Evolutionary conservation across 2,797 vertebrate species (phyloP).

Genomic region (Carduelis carduelis): DNA sequence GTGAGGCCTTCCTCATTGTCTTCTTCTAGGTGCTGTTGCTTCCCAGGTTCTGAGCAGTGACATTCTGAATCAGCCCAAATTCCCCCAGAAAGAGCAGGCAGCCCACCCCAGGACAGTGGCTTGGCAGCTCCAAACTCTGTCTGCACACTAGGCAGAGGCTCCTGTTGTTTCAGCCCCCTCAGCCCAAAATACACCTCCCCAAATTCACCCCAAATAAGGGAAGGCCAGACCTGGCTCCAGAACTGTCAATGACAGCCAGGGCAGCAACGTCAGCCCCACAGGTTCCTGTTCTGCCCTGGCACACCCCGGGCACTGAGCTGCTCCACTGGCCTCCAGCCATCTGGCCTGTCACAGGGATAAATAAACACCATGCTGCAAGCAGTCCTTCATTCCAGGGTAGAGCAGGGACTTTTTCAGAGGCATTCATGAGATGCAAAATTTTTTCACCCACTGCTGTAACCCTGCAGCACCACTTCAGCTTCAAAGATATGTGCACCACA

Average conservation of each 20-base stretch:
- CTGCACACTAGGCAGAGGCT: not conserved
- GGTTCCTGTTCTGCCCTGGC: not conserved
- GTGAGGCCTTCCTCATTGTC: rapidly evolving
- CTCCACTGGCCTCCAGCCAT: not conserved
- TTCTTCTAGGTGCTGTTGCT: not conserved
- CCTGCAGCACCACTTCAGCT: not conserved
- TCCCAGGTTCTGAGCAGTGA: not conserved
- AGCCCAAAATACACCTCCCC: not conserved
- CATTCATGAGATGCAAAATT: not conserved
- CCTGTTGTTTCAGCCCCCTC: not conserved
- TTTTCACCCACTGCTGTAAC: not conserved
- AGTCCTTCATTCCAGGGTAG: not conserved
- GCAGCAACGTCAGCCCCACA: not conserved
- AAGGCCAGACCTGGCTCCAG: not conserved
- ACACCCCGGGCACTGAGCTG: not conserved
- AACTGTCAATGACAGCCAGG: not conserved
- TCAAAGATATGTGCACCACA: not conserved
- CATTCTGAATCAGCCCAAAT: not conserved
- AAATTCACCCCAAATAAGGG: not conserved
- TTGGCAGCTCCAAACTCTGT: not conserved
- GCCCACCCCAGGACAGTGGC: not conserved
- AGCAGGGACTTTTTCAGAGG: not conserved
- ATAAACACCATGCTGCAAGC: not conserved
- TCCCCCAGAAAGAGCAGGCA: not conserved
- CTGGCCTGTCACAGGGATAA: not conserved